Evolutionary conservation across 2,888 invertebrate species (phyloP), one percentile per base, ranked within the genome.

Genomic region (Hetaerina titia): DNA sequence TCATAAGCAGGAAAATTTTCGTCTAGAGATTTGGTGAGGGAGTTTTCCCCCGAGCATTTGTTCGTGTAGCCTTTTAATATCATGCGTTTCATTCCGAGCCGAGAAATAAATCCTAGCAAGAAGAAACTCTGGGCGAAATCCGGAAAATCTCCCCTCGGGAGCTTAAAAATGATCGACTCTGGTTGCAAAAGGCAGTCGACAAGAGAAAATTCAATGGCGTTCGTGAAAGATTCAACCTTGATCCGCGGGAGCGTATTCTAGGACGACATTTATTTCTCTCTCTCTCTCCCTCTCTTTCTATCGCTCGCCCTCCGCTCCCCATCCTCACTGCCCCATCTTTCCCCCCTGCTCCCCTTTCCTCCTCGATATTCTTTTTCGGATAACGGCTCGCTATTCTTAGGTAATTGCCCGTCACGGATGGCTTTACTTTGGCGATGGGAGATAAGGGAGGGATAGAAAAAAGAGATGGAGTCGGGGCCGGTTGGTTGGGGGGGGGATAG

Each of bases 31-130:
- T 31, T 81, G 81, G n/a, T 11, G 31, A 13, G 81, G 31, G 31
- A 7, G 13, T 31, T 81, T 81, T 31, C 15, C 81, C 22, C 81
- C 81, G 31, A 81, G 15, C 31, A 31, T 81, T 81, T 81, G 31
- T 81, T 81, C 81, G 25, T n/a, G 31, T 81, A 22, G n/a, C 25
- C 81, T 81, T 81, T 81, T 81, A 81, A 81, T 81, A 81, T 81
- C 81, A 31, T 81, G 81, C 81, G 81, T 81, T 31, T 81, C 81
- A 31, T 81, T 81, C 81, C 31, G 31, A 81, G 31, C n/a, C 31
- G 8, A 31, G 31, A 15, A 81, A 81, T 81, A 31, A 31, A 81
- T 81, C 81, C 81, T 13, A 7, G n/a, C 15, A 31, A 81, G 13
- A 31, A 31, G 81, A 31, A 31, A 81, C 25, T 69, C 19, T 13